Conservation (phyloP, 2,113 vertebrate genomes). For the Australoheros scitulus region DNA sequence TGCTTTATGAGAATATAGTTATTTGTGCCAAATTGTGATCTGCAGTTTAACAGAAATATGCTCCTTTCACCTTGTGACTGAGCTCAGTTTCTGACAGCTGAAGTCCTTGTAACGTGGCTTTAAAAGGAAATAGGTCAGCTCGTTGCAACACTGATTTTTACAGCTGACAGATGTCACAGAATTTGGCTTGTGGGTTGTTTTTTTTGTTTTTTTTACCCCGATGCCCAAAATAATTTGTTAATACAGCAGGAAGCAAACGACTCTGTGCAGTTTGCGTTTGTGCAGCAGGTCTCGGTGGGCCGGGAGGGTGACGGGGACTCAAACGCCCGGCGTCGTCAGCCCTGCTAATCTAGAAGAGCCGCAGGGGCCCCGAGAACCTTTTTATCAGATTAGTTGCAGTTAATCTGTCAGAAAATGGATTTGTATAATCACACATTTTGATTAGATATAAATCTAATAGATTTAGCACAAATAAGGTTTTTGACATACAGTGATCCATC, state of each 20-base stretch:
- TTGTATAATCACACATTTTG: constrained; percentile 53
- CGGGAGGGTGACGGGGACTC: not conserved
- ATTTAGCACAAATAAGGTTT: constrained; percentile 30
- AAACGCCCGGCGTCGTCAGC: not conserved
- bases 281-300: not conserved
- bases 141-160: constrained; percentile 3
- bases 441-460: constrained; percentile 45
- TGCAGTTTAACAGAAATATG: not conserved
- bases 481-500: constrained; percentile 3
- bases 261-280: not conserved
- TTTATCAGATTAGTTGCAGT: constrained; percentile 48
- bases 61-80: not conserved
- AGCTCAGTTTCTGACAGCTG: not conserved
- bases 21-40: not conserved
- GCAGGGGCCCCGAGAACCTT: not conserved
- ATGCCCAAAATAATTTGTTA: constrained; percentile 1
- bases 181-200: constrained; percentile 6
- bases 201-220: not conserved
- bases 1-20: not conserved
- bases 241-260: not conserved
- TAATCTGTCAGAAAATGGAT: constrained; percentile 44
- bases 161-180: constrained; percentile 24
- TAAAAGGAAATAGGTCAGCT: constrained; percentile 36
- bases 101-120: constrained; percentile 18
- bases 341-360: constrained; percentile 16